These are phyloP conservation scores for Takifugu flavidus DNA, from an alignment of 2,113 vertebrate genomes.

Conservation along the genomic window DNA sequence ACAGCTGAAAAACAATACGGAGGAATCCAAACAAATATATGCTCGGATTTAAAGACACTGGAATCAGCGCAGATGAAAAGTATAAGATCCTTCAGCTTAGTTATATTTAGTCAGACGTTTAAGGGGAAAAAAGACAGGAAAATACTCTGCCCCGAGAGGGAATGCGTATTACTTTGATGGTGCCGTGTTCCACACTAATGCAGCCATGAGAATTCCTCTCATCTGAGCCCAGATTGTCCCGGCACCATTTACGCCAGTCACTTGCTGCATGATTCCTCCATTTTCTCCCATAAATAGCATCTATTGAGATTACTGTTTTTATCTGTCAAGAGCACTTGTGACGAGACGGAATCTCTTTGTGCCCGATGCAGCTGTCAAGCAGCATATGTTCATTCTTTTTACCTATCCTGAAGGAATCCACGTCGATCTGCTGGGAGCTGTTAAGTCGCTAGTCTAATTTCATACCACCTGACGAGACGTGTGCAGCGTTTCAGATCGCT, in stretches of 20 bases:
- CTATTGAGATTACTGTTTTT: conserved; percentile 57
- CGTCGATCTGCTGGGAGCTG: conserved; percentile 56
- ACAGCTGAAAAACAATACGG: not conserved
- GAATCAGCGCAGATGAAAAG: conserved; percentile 18
- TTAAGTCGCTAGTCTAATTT: conserved; percentile 56
- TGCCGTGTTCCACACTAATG: conserved; percentile 38
- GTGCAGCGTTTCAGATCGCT: conserved; percentile 4
- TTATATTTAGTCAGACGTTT: conserved; percentile 39
- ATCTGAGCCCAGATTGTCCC: conserved; percentile 48
- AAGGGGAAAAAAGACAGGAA: conserved; percentile 33
- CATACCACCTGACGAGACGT: conserved; percentile 33
- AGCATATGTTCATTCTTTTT: conserved; percentile 53
- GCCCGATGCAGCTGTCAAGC: conserved; percentile 53
- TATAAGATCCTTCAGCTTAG: conserved; percentile 29
- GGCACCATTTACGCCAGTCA: conserved; percentile 41
- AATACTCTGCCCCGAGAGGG: conserved; percentile 42
- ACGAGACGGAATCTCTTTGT: conserved; percentile 45
- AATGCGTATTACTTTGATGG: conserved; percentile 54
- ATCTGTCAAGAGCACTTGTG: conserved; percentile 58
- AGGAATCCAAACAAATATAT: too few relatives aligned
- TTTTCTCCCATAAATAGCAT: conserved; percentile 44
- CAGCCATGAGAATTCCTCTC: conserved; percentile 42
- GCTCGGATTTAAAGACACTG: conserved; percentile 6
- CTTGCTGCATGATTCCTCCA: conserved; percentile 22
- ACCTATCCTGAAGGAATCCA: conserved; percentile 43